Evolutionary conservation across 1,140 invertebrate genomes (phyloP).

Genomic region (Aphis craccivora): DNA sequence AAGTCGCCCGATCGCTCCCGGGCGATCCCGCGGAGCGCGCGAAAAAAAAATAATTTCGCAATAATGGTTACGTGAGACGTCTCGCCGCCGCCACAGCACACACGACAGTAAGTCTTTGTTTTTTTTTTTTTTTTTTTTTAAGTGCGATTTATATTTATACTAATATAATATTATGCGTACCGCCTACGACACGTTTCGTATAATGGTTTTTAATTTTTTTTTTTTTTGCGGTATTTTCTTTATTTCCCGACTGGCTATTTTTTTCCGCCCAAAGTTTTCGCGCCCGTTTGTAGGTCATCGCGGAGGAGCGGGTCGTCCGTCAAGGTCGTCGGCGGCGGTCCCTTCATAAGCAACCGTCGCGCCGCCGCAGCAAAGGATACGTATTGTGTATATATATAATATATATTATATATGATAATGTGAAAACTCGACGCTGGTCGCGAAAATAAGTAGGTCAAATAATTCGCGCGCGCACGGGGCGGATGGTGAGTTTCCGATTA

Average conservation of each 20-base stretch:
- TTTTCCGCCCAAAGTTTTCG: background rate
- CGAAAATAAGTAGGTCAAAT: constrained; percentile 41
- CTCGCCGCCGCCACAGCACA: background rate
- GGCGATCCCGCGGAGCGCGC: background rate
- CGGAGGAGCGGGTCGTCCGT: constrained; percentile 40
- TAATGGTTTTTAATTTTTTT: background rate
- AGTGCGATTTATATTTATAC: background rate
- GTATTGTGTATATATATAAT: too few species aligned
- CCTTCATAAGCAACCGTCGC: background rate
- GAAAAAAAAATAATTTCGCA: background rate
- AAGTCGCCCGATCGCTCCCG: constrained; percentile 25
- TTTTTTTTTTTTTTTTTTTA: background rate
- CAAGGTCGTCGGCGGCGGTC: constrained; percentile 36
- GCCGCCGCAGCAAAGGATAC: background rate
- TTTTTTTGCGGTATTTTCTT: background rate
- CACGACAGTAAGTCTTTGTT: background rate
- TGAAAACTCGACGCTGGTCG: background rate
- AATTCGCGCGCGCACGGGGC: background rate
- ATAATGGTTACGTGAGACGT: background rate
- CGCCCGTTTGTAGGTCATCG: constrained; percentile 30
- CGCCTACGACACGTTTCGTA: background rate
- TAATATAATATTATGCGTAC: background rate
- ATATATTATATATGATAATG: background rate
- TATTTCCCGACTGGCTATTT: background rate
- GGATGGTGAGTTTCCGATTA: background rate